Base-by-base conservation (phyloP, 2,113 vertebrate genomes). In the Chlorodrepanis virens region DNA sequence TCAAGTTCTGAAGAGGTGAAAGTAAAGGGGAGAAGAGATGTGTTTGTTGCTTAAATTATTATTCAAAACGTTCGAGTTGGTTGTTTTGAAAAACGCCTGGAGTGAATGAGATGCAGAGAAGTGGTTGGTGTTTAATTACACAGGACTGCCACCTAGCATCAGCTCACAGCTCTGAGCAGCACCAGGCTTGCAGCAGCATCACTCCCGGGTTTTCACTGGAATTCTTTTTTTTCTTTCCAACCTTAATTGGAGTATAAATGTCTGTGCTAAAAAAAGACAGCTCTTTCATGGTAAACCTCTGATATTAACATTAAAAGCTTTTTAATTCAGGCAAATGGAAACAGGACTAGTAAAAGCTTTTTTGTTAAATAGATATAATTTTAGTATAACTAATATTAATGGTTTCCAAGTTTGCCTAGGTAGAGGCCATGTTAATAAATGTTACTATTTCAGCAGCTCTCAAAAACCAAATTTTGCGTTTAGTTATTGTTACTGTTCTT, bases 71-170 rank as follows among this genome's bases (percentile, higher is more conserved):
- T 83, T 76, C 0, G 4, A 63, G 44, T 20, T 54, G 75, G 56
- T 71, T 94, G 90, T 93, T 94, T 77, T 86, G 86, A 83, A 59
- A 95, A 88, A 70, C 20, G 91, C 85, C 83, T 45, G 82, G 42
- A 60, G 85, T 60, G 77, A 83, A 28, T 94, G 69, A 87, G 76
- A 75, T 28, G 50, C 59, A 40, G 75, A 12, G 47, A 63, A 83
- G 76, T 74, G 75, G n/a, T 54, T 16, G 92, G 78, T 82, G 85
- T 98, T 98, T 95, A 96, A 97, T 96, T 97, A 96, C 96, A 87
- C 97, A 94, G 97, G 96, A 98, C 87, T 98, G 98, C 98, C 98
- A 98, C 96, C 98, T 98, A 98, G 98, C 98, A 97, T 95, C 97
- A 70, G 54, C 78, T 83, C 69, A 6, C 28, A 75, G 76, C 31